Base-by-base conservation (phyloP, 1,140 invertebrate species). In the Chrysoperla carnea region DNA sequence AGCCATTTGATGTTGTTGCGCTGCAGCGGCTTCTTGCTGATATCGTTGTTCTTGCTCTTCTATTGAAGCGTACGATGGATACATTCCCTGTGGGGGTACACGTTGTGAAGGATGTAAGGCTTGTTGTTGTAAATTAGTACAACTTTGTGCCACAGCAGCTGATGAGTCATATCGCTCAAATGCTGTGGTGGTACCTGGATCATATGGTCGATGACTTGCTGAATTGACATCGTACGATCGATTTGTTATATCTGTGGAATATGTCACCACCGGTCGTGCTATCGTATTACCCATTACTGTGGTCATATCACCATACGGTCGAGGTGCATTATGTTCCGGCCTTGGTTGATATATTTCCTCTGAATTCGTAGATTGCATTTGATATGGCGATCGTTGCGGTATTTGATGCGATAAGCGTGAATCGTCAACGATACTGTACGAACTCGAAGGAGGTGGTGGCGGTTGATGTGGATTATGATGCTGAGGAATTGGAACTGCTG, bases 151-250 rank as follows among this genome's bases (percentile, higher is more conserved):
- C 61, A 46, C 58, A 59, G 60, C 64, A 65, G 37, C 42, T 39
- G 46, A 44, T 15, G 72, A 66, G 50, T 82, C 79, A 60, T 82
- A 82, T 12, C 82, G 67, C 52, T 84, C 82, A 58, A 84, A 84
- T 0, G 76, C 75, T 0, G 76, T 67, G 1, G 70, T 62, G 49
- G 68, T 63, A 48, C 68, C 67, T 4, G 72, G 67, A 48, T 76
- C 72, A 46, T 76, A 76, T 0, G 74, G 70, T 39, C 73, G 63
- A 46, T 73, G 67, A 51, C 69, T 70, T 1, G 70, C 61, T 0
- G 68, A 66, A 45, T 61, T 65, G 2, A 60, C 58, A 39, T 64
- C 53, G 47, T 65, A 60, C 5, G 55, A 48, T 39, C 76, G 55
- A 8, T 67, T 60, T 41, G 50, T 68, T 64, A 51, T 67, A 66